Evolutionary conservation across 2,797 vertebrate genomes (phyloP), one percentile per base, ranked within the genome.

Genomic region (Sebastes diploproa): DNA sequence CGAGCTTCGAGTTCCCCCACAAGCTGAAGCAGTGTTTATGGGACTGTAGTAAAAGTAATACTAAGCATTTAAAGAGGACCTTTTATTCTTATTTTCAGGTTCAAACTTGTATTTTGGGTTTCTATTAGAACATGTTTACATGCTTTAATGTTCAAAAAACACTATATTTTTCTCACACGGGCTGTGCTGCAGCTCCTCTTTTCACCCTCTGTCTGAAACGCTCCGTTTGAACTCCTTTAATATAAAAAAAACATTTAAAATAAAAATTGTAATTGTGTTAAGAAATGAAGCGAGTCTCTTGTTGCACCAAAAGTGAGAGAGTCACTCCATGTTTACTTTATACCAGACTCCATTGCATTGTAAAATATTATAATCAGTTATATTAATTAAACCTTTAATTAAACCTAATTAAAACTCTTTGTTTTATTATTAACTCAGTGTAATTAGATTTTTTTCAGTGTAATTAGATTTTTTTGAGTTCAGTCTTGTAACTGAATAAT

Each of bases 1-100:
- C 62, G 59, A 77, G 71, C 66, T 62, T 72, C 66, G 25, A n/a
- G 56, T 72, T 81, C 34, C 72, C 77, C 30, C n/a, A 55, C 18
- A 30, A 38, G 73, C 59, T 63, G 60, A 60, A 77, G 58, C 76
- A 72, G 50, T 20, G 18, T 66, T 38, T 69, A 67, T 70, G 55
- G n/a, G 75, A 72, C 52, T 58, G 50, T 13, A 60, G 36, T 20
- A 29, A 34, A 27, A 74, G 60, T 1, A 16, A 42, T 50, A 72
- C 74, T 52, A 72, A 60, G 20, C 34, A 66, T 62, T 56, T 59
- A 64, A 67, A 60, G 30, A 74, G 56, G 38, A 42, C 6, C 38
- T 42, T 0, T 42, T 18, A 18, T 46, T 16, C 42, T 46, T 46
- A 46, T 46, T 18, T 46, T 7, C 42, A 46, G 42, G 42, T 46